phyloP scores from a whole-genome alignment of 1,140 invertebrate genomes.

The Drosophila orosa region DNA sequence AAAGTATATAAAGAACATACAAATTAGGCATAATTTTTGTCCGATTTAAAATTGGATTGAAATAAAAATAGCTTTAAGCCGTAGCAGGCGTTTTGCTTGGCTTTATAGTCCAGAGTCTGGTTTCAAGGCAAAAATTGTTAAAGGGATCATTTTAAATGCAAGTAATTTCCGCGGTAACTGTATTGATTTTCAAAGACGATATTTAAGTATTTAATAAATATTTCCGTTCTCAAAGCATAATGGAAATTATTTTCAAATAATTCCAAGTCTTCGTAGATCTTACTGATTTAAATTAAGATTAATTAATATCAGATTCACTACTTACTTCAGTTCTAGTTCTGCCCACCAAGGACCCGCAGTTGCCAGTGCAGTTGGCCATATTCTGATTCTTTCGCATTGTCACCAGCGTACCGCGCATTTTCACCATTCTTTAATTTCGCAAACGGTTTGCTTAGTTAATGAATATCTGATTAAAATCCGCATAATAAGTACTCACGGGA shows the following conservation, averaged over 20 bases:
- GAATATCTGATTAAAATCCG: background rate
- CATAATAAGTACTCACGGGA: slow-evolving; percentile 58
- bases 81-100: too few species aligned
- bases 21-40: too few species aligned
- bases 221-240: background rate
- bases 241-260: background rate
- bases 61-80: too few species aligned
- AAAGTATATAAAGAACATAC: too few species aligned
- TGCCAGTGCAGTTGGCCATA: slow-evolving; percentile 52
- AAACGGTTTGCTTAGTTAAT: background rate
- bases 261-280: background rate
- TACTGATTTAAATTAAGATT: background rate
- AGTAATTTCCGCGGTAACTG: too few species aligned
- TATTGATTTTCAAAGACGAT: background rate
- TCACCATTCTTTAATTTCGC: slow-evolving; percentile 40
- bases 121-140: background rate
- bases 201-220: background rate
- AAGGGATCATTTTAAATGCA: background rate
- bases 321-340: slow-evolving; percentile 62
- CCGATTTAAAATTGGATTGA: too few species aligned
- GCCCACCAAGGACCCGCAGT: slow-evolving; percentile 64
- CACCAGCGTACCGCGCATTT: slow-evolving; percentile 62
- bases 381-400: slow-evolving; percentile 72
- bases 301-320: background rate
- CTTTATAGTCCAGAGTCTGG: background rate